phyloP scores from a whole-genome alignment of 2,888 invertebrate species.

The Buathra laborator region DNA sequence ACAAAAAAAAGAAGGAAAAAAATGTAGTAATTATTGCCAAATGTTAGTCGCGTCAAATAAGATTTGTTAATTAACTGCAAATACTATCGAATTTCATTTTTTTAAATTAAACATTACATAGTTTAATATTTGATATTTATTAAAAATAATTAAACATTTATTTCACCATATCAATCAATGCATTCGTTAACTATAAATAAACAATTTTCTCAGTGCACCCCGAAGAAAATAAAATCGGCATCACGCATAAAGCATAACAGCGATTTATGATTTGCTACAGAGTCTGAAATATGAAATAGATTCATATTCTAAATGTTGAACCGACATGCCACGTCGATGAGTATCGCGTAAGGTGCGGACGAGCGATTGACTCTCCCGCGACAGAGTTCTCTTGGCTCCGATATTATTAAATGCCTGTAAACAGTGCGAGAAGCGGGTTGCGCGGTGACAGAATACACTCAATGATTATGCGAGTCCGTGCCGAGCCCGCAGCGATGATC shows the following conservation, averaged over 20 bases:
- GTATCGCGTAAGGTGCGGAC: slow-evolving; percentile 75
- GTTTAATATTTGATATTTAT: no score
- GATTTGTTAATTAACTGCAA: no score
- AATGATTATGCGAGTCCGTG: slow-evolving; percentile 74
- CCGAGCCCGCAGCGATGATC: slow-evolving; percentile 78
- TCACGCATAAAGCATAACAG: neutral
- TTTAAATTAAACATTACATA: no score
- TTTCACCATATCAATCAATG: no score
- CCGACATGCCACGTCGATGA: slow-evolving; percentile 76
- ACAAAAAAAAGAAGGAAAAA: no score
- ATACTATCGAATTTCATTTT: no score
- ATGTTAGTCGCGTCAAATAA: no score
- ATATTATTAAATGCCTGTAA: slow-evolving; percentile 18
- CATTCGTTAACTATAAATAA: no score
- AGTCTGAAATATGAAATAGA: slow-evolving; percentile 24
- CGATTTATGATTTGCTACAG: neutral
- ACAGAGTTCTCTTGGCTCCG: slow-evolving; percentile 25
- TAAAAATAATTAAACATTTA: no score
- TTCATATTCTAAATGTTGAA: slow-evolving; percentile 24
- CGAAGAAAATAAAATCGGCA: no score
- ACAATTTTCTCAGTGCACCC: no score
- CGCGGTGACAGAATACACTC: slow-evolving; percentile 75
- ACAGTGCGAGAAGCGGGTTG: slow-evolving; percentile 47
- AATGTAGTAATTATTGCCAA: no score
- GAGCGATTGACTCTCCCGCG: slow-evolving; percentile 54